Conservation (phyloP, 2,113 vertebrate genomes). For the Cettia cetti region DNA sequence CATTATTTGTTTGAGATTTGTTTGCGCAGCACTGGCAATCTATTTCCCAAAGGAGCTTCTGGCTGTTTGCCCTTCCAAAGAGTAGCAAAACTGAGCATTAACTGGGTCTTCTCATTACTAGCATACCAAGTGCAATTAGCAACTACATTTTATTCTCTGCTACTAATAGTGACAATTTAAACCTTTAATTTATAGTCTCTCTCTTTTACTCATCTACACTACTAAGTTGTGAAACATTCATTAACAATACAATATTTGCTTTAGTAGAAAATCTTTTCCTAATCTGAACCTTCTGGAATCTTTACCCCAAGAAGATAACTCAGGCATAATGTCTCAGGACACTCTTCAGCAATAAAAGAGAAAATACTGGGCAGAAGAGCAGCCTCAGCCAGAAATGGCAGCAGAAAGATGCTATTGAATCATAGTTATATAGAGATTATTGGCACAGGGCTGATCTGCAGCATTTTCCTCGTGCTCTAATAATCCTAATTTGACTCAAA, state of each 20-base stretch:
- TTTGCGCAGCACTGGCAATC: not conserved
- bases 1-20: not conserved
- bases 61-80: not conserved
- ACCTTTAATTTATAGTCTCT: not conserved
- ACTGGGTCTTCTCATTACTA: not conserved
- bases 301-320: not conserved
- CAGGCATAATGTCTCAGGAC: not conserved
- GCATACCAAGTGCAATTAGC: not conserved
- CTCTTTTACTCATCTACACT: not conserved
- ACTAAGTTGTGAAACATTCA: not conserved
- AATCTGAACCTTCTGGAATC: not conserved
- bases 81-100: not conserved
- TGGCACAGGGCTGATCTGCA: not conserved
- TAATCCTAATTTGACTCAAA: not conserved
- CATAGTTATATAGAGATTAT: not conserved
- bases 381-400: not conserved
- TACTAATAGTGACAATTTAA: not conserved
- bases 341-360: not conserved
- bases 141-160: not conserved
- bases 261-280: not conserved
- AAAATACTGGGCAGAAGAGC: not conserved
- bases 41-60: slow-evolving; percentile 4
- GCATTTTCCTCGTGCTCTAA: not conserved
- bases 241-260: not conserved
- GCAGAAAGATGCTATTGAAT: not conserved